These are phyloP conservation scores for Lepidochrysops patricia DNA, from an alignment of 2,888 invertebrate species.

Conservation along the genomic window DNA sequence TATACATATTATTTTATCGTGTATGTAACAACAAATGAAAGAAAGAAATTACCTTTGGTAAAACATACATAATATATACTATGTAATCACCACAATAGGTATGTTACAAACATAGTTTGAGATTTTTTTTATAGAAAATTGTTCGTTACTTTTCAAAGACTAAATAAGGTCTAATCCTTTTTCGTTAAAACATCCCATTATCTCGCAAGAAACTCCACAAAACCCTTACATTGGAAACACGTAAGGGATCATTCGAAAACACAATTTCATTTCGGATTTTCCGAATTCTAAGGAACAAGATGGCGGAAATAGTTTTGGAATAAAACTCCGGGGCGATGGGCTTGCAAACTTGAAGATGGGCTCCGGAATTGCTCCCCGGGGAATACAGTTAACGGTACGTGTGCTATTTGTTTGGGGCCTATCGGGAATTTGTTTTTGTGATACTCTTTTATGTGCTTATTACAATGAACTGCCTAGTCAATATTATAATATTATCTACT, in stretches of 20 bases:
- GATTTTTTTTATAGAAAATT: no score
- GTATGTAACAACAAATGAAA: no score
- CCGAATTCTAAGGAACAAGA: slow-evolving; percentile 6
- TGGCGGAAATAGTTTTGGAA: slow-evolving; percentile 1
- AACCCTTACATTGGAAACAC: not conserved
- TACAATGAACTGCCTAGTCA: not conserved
- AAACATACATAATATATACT: no score
- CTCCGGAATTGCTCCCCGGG: not conserved
- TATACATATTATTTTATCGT: no score
- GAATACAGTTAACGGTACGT: not conserved
- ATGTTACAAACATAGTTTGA: no score
- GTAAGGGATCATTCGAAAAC: not conserved
- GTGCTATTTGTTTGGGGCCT: not conserved
- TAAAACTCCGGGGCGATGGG: slow-evolving; percentile 4
- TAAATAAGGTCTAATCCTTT: not conserved
- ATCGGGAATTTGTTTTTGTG: not conserved
- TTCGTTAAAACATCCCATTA: no score
- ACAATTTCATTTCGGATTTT: slow-evolving; percentile 1
- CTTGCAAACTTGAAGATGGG: slow-evolving; percentile 8
- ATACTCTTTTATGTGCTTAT: not conserved
- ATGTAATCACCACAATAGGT: no score
- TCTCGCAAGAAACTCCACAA: not conserved
- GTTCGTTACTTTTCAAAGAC: not conserved
- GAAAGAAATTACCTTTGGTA: no score
- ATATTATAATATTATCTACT: no score